Evolutionary conservation across 2,797 vertebrate species (phyloP).

Genomic region (Cephalopachus bancanus): DNA sequence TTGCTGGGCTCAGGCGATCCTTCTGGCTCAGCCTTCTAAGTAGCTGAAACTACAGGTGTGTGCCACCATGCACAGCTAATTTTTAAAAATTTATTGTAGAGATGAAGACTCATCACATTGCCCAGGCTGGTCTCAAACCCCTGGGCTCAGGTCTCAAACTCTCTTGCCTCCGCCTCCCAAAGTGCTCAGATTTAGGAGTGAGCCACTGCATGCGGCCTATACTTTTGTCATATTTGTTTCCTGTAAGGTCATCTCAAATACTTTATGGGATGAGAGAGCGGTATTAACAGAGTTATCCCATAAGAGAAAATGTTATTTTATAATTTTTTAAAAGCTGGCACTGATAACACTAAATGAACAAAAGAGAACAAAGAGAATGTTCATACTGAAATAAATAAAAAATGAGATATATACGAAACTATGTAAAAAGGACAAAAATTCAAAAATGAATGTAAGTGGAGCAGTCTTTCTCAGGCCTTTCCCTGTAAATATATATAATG

Average conservation of each 20-base stretch:
- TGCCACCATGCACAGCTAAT: too few relatives aligned
- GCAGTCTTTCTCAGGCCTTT: not conserved
- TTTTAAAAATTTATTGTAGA: too few relatives aligned
- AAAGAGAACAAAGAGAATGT: not conserved
- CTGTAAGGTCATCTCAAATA: not conserved
- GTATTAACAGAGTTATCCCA: not conserved
- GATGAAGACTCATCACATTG: too few relatives aligned
- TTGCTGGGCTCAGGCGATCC: too few relatives aligned
- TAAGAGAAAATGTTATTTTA: not conserved
- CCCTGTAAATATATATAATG: not conserved
- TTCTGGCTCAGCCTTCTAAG: too few relatives aligned
- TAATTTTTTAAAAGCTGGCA: conserved; percentile 17
- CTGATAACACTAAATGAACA: not conserved
- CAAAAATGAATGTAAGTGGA: not conserved
- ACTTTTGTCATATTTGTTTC: not conserved
- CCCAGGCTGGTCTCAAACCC: too few relatives aligned
- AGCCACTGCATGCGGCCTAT: too few relatives aligned
- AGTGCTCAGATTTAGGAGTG: too few relatives aligned
- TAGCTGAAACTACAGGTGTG: too few relatives aligned
- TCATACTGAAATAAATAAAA: not conserved
- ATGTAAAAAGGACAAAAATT: not conserved
- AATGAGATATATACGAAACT: not conserved
- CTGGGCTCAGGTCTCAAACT: too few relatives aligned
- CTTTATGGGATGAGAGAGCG: not conserved
- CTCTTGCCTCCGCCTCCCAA: too few relatives aligned